phyloP scores from a whole-genome alignment of 2,797 vertebrate species.

The Babyrousa celebensis region DNA sequence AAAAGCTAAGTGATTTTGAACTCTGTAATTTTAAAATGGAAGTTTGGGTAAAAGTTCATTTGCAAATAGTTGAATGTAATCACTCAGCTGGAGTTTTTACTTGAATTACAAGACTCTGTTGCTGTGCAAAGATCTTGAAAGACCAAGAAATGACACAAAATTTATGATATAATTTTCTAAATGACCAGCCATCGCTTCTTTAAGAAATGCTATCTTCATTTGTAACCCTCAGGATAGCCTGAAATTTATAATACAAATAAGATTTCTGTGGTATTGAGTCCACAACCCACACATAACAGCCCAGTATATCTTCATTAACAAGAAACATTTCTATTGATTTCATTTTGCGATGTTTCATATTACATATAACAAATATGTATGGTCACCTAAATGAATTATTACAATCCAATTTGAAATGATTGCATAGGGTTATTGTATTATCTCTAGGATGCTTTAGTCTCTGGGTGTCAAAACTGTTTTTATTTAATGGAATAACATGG shows the following conservation, averaged over 20 bases:
- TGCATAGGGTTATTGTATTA: conserved; percentile 96
- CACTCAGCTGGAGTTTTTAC: conserved; percentile 68
- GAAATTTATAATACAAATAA: conserved; percentile 92
- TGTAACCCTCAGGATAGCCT: conserved; percentile 89
- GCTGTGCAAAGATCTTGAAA: conserved; percentile 82
- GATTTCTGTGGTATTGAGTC: conserved; percentile 93
- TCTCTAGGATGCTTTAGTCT: conserved; percentile 95
- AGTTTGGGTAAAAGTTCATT: conserved; percentile 80
- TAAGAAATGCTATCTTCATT: conserved; percentile 90
- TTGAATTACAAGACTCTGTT: conserved; percentile 71
- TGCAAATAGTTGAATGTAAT: conserved; percentile 68
- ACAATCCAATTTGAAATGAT: conserved; percentile 98
- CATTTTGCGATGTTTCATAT: conserved; percentile 96
- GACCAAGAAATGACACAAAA: conserved; percentile 88
- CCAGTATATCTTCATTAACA: conserved; percentile 99
- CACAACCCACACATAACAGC: conserved; percentile 92
- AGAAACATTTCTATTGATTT: conserved; percentile 99
- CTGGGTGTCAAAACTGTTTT: conserved; percentile 97
- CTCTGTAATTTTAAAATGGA: conserved; percentile 62
- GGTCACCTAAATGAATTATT: conserved; percentile 97
- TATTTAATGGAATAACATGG: conserved; percentile 95
- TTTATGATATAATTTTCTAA: conserved; percentile 90
- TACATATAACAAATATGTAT: conserved; percentile 96
- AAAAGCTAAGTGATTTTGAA: conserved; percentile 57
- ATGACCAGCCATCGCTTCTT: conserved; percentile 89